Evolutionary conservation across 1,140 invertebrate species (phyloP), one percentile per base, ranked within the genome.

Genomic region (Eufriesea mexicana): DNA sequence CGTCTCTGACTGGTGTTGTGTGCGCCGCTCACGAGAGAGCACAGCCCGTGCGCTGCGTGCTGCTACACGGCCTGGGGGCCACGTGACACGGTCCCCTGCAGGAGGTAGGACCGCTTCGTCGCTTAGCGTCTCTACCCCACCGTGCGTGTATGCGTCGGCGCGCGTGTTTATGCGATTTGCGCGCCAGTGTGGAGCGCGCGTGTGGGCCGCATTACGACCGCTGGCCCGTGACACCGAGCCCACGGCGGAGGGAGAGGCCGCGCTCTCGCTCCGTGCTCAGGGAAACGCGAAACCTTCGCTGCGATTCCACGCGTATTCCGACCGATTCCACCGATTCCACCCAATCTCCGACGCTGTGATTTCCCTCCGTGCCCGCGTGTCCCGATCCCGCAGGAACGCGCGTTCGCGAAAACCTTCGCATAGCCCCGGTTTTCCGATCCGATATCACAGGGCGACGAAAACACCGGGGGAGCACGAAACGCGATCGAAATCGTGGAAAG

Each of bases 1-100:
- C 90, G 93, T 93, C 91, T 93, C 91, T 92, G 92, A 94, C 93
- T 89, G 87, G 86, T 88, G 86, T 89, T 88, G 87, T 88, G 84
- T 85, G 83, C 86, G 86, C 87, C 75, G 83, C 86, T 79, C 87
- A 85, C 80, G 84, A 84, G 86, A 86, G 86, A 89, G 87, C 80
- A 86, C 84, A 88, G 87, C 80, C 84, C 86, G 86, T 86, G 86
- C 84, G 89, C 80, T 85, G 86, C 85, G 90, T 91, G 89, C 86
- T 87, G 88, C 89, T 81, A 87, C 84, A 85, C 79, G 81, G 85
- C 84, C 80, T 84, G 83, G 86, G 83, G 88, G 86, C 88, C 86
- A 89, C 89, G 88, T 88, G 88, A 89, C 87, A 90, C 89, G 89
- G 89, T 87, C 89, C 85, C 85, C 86, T 89, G 89, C 87, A 90